phyloP scores from a whole-genome alignment of 1,140 invertebrate genomes.

The Cydia splendana region DNA sequence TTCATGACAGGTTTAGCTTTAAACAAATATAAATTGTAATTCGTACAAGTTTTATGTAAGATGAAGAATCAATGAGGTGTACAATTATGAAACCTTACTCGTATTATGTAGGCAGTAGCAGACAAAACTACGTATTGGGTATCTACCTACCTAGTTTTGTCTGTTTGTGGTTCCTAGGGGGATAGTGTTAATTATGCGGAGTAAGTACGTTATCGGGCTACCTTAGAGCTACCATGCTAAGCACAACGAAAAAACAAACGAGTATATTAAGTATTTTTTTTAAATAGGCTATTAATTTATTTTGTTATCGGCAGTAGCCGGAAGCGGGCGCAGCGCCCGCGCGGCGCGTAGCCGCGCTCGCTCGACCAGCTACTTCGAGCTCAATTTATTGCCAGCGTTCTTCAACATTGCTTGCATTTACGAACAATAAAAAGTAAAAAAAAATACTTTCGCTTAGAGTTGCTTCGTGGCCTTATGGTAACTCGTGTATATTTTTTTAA shows the following conservation, averaged over 20 bases:
- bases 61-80: too few relatives aligned
- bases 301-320: constrained; percentile 12
- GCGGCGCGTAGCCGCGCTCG: not conserved
- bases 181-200: not conserved
- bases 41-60: too few relatives aligned
- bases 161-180: not conserved
- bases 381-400: not conserved
- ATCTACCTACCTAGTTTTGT: not conserved
- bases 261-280: not conserved
- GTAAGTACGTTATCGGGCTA: not conserved
- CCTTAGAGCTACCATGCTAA: not conserved
- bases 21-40: too few relatives aligned
- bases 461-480: not conserved
- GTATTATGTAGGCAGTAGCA: too few relatives aligned
- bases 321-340: constrained; percentile 22
- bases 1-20: too few relatives aligned
- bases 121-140: not conserved
- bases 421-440: not conserved
- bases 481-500: not conserved
- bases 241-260: not conserved
- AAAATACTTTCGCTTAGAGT: not conserved
- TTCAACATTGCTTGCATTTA: not conserved
- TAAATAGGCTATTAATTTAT: constrained; percentile 21
- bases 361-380: not conserved
- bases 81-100: too few relatives aligned